Evolutionary conservation across 2,797 vertebrate species (phyloP), one percentile per base, ranked within the genome.

Genomic region (Sebastes trivittatus): DNA sequence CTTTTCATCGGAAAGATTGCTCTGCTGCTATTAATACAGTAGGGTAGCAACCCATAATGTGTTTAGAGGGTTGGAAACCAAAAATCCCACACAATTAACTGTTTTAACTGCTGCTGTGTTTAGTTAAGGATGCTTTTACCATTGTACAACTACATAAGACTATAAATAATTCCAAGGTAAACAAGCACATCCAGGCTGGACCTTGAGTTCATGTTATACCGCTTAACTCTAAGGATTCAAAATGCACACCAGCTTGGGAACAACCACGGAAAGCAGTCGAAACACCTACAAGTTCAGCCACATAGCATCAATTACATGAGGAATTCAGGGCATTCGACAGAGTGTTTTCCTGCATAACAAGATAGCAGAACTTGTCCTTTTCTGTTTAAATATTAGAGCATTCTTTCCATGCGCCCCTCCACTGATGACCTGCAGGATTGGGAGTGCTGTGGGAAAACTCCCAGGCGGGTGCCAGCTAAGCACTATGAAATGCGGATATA

Each of bases 271-370:
- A 83, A 88, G 81, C 77, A 73, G 69, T 77, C 69, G 77, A 88
- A 87, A 83, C 79, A 76, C 70, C 67, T 49, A n/a, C 63, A 88
- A 89, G 92, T 94, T 96, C 94, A 95, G 94, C 93, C 92, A 84
- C 85, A 76, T 90, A 95, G 94, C 95, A 92, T 96, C 95, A 94
- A 94, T 97, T 96, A 95, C 83, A 88, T 92, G 90, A 94, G 96
- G 97, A 97, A 97, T 97, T 96, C 88, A 66, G 93, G 89, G 95
- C 95, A 97, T 96, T 90, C 36, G 55, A 75, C 87, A 29, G 75
- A 88, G 87, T 94, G 91, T 96, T 95, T 95, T 95, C 92, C 94
- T 93, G 91, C 91, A 86, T 93, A 94, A 95, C 94, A 94, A 95
- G 95, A 96, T 93, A 94, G 87, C 89, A 92, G 93, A 91, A 94